phyloP scores from a whole-genome alignment of 2,888 invertebrate species.

The Drosophila bunnanda region DNA sequence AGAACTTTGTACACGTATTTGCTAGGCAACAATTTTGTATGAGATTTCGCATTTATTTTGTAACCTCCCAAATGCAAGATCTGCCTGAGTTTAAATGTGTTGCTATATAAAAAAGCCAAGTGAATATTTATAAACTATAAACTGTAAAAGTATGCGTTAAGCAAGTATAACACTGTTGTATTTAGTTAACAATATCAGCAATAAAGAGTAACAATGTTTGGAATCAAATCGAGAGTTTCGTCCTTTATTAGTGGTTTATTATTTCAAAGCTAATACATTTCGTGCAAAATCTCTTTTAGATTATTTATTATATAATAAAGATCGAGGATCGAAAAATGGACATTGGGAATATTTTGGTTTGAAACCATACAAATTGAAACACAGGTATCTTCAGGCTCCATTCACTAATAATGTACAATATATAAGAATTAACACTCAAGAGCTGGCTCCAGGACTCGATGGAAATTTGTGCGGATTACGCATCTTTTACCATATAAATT shows the following conservation, averaged over 20 bases:
- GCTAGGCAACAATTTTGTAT: constrained; percentile 32
- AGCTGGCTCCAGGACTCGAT: too few species aligned
- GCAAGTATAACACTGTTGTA: constrained; percentile 56
- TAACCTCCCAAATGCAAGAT: constrained; percentile 35
- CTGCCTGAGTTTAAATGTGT: constrained; percentile 27
- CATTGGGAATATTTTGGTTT: too few species aligned
- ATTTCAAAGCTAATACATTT: neutral
- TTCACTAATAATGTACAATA: too few species aligned
- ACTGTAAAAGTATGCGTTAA: constrained; percentile 35
- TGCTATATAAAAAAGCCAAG: constrained; percentile 23
- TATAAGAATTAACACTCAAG: too few species aligned
- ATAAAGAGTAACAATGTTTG: constrained; percentile 70
- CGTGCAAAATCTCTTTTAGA: neutral
- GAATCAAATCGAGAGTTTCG: constrained; percentile 1
- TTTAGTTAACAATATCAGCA: constrained; percentile 72
- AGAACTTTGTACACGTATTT: constrained; percentile 33
- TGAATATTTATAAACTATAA: constrained; percentile 34
- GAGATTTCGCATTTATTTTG: constrained; percentile 40
- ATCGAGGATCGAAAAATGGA: too few species aligned
- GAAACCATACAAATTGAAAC: too few species aligned
- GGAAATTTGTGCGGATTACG: too few species aligned
- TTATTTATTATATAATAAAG: too few species aligned
- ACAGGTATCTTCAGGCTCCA: too few species aligned
- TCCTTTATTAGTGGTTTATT: neutral
- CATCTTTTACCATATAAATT: too few species aligned